Base-by-base conservation (phyloP, 1,140 invertebrate species). In the Aphidius gifuensis region DNA sequence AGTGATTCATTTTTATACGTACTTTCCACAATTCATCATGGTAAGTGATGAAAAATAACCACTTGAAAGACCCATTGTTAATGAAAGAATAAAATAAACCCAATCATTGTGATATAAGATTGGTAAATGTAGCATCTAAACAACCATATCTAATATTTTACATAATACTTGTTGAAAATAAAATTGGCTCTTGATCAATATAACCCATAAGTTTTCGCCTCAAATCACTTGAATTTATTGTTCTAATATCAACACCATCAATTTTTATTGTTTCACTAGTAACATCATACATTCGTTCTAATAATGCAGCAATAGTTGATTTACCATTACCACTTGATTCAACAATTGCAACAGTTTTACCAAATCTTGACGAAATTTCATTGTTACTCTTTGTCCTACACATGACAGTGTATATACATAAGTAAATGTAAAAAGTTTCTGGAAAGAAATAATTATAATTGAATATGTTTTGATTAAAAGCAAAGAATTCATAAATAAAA, bases 11-110 rank as follows among this genome's bases (percentile, higher is more conserved):
- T 16, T 16, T 16, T 16, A 16, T 16, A 16, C 16, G 16, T 83
- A 96, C 94, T 88, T 88, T 49, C 94, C 90, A 62, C 94, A 91
- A 82, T 97, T 98, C 94, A 98, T 98, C 96, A 99, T 98, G 49
- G 87, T 89, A 21, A 98, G 78, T 6, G 94, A 96, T 69, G 93
- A 95, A 68, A 89, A 90, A 75, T 99, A 98, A 1, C 97, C 97
- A 60, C 90, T 93, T 39, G 87, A 91, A 64, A 96, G 82, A 42
- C 92, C 94, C 82, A 98, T 85, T 0, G 91, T 67, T 1, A 90
- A 80, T 0, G 86, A 88, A 23, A 91, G 85, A 38, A 84, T 66
- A 83, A 94, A 92, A 78, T 93, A 98, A 2, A 84, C 80, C 86
- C 88, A 96, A 75, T 99, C 96, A 74, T 90, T 92, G 7, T 80